A percentile compares a stretch with the other conserved stretches of the same genome.
Conservation (phyloP, 2,797 vertebrate genomes). For the Cuculus canorus region DNA sequence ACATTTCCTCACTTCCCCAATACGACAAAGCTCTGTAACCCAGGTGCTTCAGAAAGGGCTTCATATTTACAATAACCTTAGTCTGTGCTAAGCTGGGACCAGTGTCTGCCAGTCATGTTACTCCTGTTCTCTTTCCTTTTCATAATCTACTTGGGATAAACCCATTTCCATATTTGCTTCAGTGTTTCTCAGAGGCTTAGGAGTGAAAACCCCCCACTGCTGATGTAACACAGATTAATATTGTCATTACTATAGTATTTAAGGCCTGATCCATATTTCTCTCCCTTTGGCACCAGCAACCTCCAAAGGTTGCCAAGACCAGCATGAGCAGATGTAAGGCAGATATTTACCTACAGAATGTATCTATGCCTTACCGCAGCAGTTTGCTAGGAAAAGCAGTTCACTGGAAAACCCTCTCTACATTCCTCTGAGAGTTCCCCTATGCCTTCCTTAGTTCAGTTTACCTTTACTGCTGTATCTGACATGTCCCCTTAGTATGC, state of each 20-base stretch:
- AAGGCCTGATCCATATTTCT: not conserved
- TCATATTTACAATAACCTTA: not conserved
- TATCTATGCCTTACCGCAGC: constrained; percentile 4
- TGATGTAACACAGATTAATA: not conserved
- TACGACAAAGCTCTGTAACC: not conserved
- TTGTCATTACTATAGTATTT: not conserved
- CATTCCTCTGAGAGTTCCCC: constrained; percentile 25
- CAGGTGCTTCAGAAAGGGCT: not conserved
- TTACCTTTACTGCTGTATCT: constrained; percentile 65
- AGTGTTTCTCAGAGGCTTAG: not conserved
- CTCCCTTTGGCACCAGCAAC: not conserved
- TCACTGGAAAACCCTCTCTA: constrained; percentile 41
- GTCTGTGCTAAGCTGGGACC: not conserved
- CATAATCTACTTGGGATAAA: not conserved
- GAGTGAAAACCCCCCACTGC: not conserved
- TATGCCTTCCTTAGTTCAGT: constrained; percentile 31
- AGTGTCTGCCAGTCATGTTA: not conserved
- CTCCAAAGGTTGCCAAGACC: not conserved
- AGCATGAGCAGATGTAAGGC: not conserved
- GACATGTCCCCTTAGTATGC: constrained; percentile 32
- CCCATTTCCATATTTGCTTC: not conserved
- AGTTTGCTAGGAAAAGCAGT: not conserved
- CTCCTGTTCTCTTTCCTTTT: not conserved
- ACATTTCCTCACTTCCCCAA: not conserved
- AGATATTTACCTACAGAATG: not conserved